Percentiles rank a stretch among this genome's conserved stretches.
Evolutionary conservation across 2,113 vertebrate species (phyloP).

Genomic region (Eolophus roseicapilla): DNA sequence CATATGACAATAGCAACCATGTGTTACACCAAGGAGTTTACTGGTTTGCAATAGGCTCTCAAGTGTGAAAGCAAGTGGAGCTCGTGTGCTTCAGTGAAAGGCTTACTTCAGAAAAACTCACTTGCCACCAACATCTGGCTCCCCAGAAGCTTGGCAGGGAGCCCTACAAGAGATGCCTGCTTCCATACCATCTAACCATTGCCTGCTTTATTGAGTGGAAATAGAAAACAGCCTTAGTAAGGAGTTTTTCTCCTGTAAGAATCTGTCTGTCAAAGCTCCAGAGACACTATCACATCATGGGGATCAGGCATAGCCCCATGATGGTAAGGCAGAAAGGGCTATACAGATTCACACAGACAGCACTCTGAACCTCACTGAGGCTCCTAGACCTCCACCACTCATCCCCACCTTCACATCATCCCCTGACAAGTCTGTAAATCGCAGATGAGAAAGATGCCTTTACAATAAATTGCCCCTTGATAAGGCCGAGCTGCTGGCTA

Average conservation of each 20-base stretch:
- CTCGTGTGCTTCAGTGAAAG: neutral
- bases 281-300: neutral
- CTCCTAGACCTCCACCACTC: neutral
- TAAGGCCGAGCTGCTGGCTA: neutral
- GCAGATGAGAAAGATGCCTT: neutral
- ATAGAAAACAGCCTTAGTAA: neutral
- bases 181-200: neutral
- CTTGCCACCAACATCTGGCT: neutral
- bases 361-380: rapidly evolving
- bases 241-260: neutral
- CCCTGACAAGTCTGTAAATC: neutral
- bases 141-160: neutral
- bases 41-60: neutral
- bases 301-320: rapidly evolving
- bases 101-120: neutral
- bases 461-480: neutral
- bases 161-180: neutral
- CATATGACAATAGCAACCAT: no score
- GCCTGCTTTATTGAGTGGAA: neutral
- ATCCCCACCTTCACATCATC: neutral
- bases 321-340: neutral
- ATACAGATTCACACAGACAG: neutral
- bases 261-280: neutral
- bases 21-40: neutral
- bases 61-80: neutral